Conservation (phyloP, 2,888 invertebrate genomes). For the Dasysyrphus albostriatus region DNA sequence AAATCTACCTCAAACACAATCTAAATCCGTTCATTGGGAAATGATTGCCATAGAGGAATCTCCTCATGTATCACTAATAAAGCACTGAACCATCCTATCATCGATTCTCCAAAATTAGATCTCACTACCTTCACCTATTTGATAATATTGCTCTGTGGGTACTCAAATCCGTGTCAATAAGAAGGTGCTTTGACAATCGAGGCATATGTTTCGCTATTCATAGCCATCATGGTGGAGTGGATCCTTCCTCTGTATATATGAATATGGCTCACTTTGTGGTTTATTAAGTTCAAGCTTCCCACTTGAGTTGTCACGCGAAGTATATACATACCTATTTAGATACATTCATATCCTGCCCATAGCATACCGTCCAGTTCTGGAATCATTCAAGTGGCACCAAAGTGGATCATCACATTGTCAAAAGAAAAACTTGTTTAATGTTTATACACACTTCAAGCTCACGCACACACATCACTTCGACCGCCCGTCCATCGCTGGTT, state of each 20-base stretch:
- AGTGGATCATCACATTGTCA: slow-evolving; percentile 72
- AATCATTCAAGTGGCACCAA: slow-evolving; percentile 73
- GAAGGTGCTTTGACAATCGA: slow-evolving; percentile 70
- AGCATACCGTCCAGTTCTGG: slow-evolving; percentile 45
- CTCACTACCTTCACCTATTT: slow-evolving; percentile 15
- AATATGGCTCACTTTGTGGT: slow-evolving; percentile 65
- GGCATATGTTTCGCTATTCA: slow-evolving; percentile 73
- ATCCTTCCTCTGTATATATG: slow-evolving; percentile 1
- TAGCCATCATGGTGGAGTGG: slow-evolving; percentile 28
- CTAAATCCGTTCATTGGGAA: slow-evolving; percentile 34
- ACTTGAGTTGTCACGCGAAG: slow-evolving; percentile 64
- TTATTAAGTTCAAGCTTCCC: slow-evolving; percentile 68
- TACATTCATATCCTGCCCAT: slow-evolving; percentile 15
- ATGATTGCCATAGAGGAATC: slow-evolving; percentile 24
- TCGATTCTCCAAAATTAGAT: slow-evolving; percentile 70
- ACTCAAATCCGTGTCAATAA: slow-evolving; percentile 55
- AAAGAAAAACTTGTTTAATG: slow-evolving; percentile 73
- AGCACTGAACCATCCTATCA: slow-evolving; percentile 52
- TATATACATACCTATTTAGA: slow-evolving; percentile 1
- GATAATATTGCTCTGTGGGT: slow-evolving; percentile 17
- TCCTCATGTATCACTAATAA: slow-evolving; percentile 57
- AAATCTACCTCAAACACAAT: slow-evolving; percentile 13
- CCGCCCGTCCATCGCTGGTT: too few species aligned
- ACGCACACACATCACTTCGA: slow-evolving; percentile 28
- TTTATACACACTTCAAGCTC: slow-evolving; percentile 58